These are phyloP conservation scores for Phanerotoma sp. DNA, from an alignment of 2,888 invertebrate species.

Conservation along the genomic window DNA sequence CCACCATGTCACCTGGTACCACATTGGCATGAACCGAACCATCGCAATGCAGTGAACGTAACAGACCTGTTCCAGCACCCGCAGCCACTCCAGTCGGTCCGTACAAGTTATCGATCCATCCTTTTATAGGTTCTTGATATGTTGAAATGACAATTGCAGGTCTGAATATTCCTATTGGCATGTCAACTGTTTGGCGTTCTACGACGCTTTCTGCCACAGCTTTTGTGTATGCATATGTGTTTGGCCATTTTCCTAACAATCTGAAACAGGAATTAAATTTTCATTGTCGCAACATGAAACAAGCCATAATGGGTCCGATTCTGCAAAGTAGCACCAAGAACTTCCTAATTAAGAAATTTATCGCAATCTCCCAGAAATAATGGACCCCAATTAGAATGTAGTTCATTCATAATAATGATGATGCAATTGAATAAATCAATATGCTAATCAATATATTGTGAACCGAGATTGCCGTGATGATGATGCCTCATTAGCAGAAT, in stretches of 20 bases:
- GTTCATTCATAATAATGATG: too few relatives aligned
- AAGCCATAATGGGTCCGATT: too few relatives aligned
- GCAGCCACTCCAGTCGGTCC: conserved; percentile 79
- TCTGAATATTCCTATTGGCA: conserved; percentile 81
- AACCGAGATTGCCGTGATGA: too few relatives aligned
- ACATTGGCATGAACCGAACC: conserved; percentile 73
- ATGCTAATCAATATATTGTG: too few relatives aligned
- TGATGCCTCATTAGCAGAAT: too few relatives aligned
- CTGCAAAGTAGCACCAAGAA: too few relatives aligned
- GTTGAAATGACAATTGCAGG: conserved; percentile 78
- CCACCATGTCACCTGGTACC: conserved; percentile 81
- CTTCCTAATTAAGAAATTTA: too few relatives aligned
- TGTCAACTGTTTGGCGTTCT: conserved; percentile 64
- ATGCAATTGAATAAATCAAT: too few relatives aligned
- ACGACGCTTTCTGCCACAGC: conserved; percentile 82
- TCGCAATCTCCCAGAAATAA: too few relatives aligned
- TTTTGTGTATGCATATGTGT: conserved; percentile 91
- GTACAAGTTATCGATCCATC: conserved; percentile 91
- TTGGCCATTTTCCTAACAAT: conserved; percentile 74
- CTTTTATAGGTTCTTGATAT: conserved; percentile 73
- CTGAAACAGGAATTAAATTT: too few relatives aligned
- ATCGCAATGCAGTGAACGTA: conserved; percentile 75
- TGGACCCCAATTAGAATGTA: too few relatives aligned
- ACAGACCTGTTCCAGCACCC: conserved; percentile 76
- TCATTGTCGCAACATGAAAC: too few relatives aligned